These are phyloP conservation scores for Ectropis grisescens DNA, from an alignment of 1,140 invertebrate genomes.

Conservation along the genomic window DNA sequence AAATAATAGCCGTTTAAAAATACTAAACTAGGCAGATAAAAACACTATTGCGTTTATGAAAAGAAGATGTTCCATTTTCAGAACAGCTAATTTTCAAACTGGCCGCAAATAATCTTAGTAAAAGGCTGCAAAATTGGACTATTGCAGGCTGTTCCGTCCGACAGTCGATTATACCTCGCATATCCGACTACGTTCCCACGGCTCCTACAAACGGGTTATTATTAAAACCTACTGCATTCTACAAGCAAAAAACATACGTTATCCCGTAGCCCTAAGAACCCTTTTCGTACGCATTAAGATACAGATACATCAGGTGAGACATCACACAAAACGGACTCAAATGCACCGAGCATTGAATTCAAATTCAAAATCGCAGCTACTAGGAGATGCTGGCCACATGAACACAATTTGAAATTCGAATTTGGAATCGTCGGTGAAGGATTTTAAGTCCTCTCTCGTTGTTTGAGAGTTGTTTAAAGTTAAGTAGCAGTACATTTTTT, in stretches of 20 bases:
- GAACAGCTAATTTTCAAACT: conserved; percentile 33
- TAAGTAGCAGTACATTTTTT: conserved; percentile 57
- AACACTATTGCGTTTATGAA: too few relatives aligned
- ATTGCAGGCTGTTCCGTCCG: conserved; percentile 62
- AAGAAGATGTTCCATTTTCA: conserved; percentile 4
- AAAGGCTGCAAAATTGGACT: conserved; percentile 67
- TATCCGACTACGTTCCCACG: conserved; percentile 65
- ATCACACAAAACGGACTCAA: conserved; percentile 33
- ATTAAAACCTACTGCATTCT: conserved; percentile 49
- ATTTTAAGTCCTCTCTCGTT: conserved; percentile 59
- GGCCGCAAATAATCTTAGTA: conserved; percentile 55
- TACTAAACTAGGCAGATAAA: too few relatives aligned
- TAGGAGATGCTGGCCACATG: conserved; percentile 29
- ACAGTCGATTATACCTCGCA: conserved; percentile 62
- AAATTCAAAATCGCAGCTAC: conserved; percentile 21
- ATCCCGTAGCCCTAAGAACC: too few relatives aligned
- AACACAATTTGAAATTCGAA: conserved; percentile 63
- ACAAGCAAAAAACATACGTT: conserved; percentile 22
- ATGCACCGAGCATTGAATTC: conserved; percentile 24
- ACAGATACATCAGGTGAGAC: conserved; percentile 21
- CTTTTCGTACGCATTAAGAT: too few relatives aligned
- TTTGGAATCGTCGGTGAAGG: conserved; percentile 57
- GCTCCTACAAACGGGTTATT: conserved; percentile 64
- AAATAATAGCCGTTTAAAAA: too few relatives aligned
- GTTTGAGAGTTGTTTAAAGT: conserved; percentile 47